Base-by-base conservation (phyloP, 2,113 vertebrate species). In the Xenopus borealis region DNA sequence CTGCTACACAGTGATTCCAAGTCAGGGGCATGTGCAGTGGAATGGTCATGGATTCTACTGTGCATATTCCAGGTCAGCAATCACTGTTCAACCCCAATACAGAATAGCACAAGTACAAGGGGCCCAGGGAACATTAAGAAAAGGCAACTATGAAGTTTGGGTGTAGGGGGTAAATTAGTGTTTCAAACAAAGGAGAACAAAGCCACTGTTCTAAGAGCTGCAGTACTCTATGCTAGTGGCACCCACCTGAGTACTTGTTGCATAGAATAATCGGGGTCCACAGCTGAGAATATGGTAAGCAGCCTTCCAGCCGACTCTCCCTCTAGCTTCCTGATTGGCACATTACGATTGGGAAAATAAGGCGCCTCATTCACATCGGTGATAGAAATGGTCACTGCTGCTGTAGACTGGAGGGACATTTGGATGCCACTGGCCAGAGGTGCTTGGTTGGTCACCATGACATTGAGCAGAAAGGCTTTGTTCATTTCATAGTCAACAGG, bases 401-500 rank as follows among this genome's bases (percentile, higher is more conserved):
- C 95, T 0, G 97, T 97, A 8, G 95, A 97, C 91, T 96, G 94
- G 78, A 96, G 94, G 18, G 96, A 97, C 75, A 97, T 95, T 86
- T 97, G 95, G 86, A 96, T 95, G 57, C 95, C 95, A 0, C 90
- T 93, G 82, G 95, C 95, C 72, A 99, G 84, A 16, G 94, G 94
- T 3, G 95, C 94, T 89, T 99, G 95, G 86, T 99, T 99, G 72
- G 93, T 93, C 23, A 97, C 97, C 87, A 95, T 94, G 82, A 98
- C 94, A 0, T 95, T 97, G 87, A 99, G 86, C 95, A 98, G 95
- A 89, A 99, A 99, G 65, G 93, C 94, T 20, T 95, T 91, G 88
- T 98, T 98, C 90, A 95, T 93, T 90, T 99, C 97, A 0, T 95
- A 99, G 86, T 99, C 97, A 0, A 98, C 95, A 0, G 96, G 93